Percentiles rank a stretch among this genome's conserved stretches.
Evolutionary conservation across 2,113 vertebrate species (phyloP).

Genomic region (Cricetomys ansorgei): DNA sequence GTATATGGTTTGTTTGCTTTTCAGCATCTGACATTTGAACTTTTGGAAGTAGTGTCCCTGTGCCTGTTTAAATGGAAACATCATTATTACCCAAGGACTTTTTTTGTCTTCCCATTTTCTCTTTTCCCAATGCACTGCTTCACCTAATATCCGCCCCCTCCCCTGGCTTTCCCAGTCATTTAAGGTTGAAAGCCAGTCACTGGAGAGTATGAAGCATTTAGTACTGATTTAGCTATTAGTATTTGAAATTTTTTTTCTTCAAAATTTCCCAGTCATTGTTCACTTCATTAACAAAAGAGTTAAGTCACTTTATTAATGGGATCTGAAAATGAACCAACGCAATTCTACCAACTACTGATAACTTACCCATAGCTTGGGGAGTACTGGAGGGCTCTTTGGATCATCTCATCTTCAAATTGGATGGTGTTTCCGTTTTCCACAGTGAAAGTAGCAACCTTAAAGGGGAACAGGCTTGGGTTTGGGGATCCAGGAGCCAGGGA

Average conservation of each 20-base stretch:
- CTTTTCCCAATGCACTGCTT: neutral
- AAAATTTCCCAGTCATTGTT: neutral
- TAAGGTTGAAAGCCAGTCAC: neutral
- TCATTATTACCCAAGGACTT: neutral
- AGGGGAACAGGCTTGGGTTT: constrained; percentile 94
- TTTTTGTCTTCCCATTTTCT: neutral
- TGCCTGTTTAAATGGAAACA: neutral
- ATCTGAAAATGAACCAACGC: neutral
- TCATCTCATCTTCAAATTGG: constrained; percentile 87
- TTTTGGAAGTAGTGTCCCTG: neutral
- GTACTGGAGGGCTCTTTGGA: constrained; percentile 96
- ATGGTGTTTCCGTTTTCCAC: constrained; percentile 86
- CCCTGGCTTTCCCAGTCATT: neutral
- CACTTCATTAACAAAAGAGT: neutral
- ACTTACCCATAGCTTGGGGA: constrained; percentile 92
- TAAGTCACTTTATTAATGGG: neutral
- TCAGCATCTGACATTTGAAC: neutral
- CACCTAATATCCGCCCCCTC: neutral
- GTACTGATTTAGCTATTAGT: neutral
- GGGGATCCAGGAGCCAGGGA: constrained; percentile 93
- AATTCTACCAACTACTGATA: neutral
- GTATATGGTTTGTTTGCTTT: neutral
- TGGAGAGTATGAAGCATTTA: neutral
- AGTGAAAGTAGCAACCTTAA: constrained; percentile 88
- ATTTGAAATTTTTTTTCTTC: neutral